Evolutionary conservation across 2,888 invertebrate species (phyloP), one percentile per base, ranked within the genome.

Genomic region (Hypomecis atomaria): DNA sequence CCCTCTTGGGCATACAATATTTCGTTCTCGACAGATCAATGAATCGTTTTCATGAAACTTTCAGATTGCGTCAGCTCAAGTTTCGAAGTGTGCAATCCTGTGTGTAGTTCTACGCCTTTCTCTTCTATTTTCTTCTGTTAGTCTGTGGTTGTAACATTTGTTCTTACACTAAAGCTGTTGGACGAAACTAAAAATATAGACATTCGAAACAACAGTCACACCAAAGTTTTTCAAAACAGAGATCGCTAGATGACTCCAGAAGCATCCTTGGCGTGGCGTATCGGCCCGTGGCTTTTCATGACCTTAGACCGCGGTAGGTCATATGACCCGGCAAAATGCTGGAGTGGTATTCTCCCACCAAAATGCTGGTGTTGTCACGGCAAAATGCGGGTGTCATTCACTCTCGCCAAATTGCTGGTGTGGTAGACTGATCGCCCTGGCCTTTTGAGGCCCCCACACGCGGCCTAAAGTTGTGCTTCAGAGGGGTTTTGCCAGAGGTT

Each of bases 401-500:
- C 23, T 23, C 72, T 74, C 71, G 64, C 73, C 82, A 79, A 73
- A 85, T 86, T 87, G 86, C 83, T 87, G 85, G 79, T 80, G 72
- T 77, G 86, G 85, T 84, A 53, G 67, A 59, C 65, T 70, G 73
- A 70, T 79, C 71, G 47, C 74, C 80, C 68, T 66, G 67, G 71
- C 59, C 64, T 11, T 45, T 5, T 6, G 23, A 72, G 86, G 84
- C 83, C 83, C 69, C 71, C 50, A 73, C 38, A 45, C 63, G 44
- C 52, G 84, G 84, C 76, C 89, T 92, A 92, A 84, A 90, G 81
- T 78, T 90, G 88, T 74, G 90, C 85, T 71, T 91, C 90, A n/a
- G 82, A 64, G 10, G 88, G 71, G 74, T 77, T 88, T 74, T 90
- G 93, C 93, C 93, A 92, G 59, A 93, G 72, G 78, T 92, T 92